Conservation (phyloP, 2,113 vertebrate genomes). For the Caloenas nicobarica region DNA sequence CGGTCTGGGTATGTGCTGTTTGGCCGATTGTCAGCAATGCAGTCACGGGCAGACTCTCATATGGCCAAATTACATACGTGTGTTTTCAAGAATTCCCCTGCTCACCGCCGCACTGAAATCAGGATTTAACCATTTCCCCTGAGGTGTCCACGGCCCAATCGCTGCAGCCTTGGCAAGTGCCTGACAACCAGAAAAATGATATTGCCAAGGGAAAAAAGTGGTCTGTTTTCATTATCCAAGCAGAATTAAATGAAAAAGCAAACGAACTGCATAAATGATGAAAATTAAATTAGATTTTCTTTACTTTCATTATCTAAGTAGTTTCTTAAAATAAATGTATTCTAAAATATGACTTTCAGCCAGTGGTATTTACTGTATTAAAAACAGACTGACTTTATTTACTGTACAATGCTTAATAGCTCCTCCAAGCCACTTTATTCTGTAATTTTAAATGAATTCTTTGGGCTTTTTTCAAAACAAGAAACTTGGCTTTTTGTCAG, state of each 20-base stretch:
- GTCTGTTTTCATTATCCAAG: conserved; percentile 8
- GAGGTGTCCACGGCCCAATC: not conserved
- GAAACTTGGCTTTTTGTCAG: conserved; percentile 4
- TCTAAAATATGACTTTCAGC: conserved; percentile 18
- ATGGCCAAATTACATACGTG: not conserved
- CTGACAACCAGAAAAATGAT: not conserved
- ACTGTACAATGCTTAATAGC: not conserved
- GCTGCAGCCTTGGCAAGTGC: not conserved
- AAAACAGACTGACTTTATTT: conserved; percentile 14
- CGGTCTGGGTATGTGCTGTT: not conserved
- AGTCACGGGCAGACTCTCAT: not conserved
- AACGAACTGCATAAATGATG: conserved; percentile 22
- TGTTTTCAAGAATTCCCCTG: not conserved
- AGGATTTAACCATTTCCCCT: not conserved
- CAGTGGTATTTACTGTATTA: conserved; percentile 18
- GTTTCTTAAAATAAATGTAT: conserved; percentile 4
- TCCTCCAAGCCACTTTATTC: conserved; percentile 5
- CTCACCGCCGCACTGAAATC: not conserved
- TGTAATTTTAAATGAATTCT: conserved; percentile 15
- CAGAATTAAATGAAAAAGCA: conserved; percentile 34
- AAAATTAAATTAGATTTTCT: conserved; percentile 36
- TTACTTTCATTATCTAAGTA: conserved; percentile 38
- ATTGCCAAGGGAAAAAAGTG: not conserved
- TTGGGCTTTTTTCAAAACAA: conserved; percentile 6
- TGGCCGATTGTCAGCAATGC: not conserved